Conservation (phyloP, 2,113 vertebrate genomes). For the Fregetta grallaria region DNA sequence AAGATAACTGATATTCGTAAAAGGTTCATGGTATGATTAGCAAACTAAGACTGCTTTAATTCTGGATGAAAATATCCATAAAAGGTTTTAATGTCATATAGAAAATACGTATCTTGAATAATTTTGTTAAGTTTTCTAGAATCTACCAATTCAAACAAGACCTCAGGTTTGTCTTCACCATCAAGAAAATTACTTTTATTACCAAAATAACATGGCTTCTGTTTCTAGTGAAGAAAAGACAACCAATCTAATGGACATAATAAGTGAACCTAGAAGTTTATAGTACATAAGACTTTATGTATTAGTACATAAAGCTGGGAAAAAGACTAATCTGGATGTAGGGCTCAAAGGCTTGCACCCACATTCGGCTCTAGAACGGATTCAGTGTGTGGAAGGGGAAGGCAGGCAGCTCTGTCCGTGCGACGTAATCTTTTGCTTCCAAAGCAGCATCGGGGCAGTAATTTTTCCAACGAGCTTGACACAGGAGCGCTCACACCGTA, state of each 20-base stretch:
- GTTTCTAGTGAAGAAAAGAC: background rate
- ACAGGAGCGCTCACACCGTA: background rate
- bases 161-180: background rate
- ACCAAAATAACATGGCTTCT: rapidly evolving
- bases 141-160: background rate
- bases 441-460: background rate
- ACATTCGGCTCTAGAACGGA: rapidly evolving
- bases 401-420: background rate
- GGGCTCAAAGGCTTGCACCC: background rate
- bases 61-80: background rate
- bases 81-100: too few species aligned
- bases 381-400: background rate
- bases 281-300: too few species aligned
- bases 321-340: background rate
- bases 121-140: background rate
- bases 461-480: background rate
- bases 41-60: rapidly evolving
- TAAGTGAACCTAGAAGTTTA: background rate
- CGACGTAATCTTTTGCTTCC: rapidly evolving
- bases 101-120: background rate
- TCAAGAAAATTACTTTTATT: background rate
- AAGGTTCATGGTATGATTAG: rapidly evolving
- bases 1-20: rapidly evolving
- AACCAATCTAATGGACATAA: too few species aligned
- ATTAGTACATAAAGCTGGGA: background rate